phyloP scores from a whole-genome alignment of 2,888 invertebrate genomes.

The Argyresthia albistria region DNA sequence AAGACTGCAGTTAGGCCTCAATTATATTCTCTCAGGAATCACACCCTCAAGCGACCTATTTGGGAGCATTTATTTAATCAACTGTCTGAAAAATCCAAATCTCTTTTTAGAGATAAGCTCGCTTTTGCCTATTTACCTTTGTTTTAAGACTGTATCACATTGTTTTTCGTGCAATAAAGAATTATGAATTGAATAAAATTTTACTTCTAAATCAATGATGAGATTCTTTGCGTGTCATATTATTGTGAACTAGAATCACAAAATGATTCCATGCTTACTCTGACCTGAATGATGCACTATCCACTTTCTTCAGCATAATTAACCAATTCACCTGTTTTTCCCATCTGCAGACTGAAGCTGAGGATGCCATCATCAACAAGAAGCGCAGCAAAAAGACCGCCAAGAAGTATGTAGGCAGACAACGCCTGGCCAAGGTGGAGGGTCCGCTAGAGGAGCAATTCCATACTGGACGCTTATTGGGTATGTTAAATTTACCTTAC shows the following conservation, averaged over 20 bases:
- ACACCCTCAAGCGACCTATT: too few species aligned
- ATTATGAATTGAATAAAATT: too few species aligned
- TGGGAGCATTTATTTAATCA: too few species aligned
- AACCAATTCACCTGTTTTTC: conserved; percentile 11
- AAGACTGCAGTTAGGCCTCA: too few species aligned
- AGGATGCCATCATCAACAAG: conserved; percentile 94
- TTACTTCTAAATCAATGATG: conserved; percentile 30
- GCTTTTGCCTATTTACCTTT: too few species aligned
- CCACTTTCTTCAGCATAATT: background rate
- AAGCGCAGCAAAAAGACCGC: conserved; percentile 93
- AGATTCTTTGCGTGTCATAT: conserved; percentile 71
- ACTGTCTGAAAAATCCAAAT: too few species aligned
- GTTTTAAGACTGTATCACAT: too few species aligned
- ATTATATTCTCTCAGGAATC: too few species aligned
- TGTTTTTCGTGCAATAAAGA: too few species aligned
- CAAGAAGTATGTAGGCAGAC: conserved; percentile 93
- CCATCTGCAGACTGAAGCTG: conserved; percentile 86
- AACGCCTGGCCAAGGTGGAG: conserved; percentile 95
- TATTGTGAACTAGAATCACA: background rate
- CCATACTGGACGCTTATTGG: conserved; percentile 94
- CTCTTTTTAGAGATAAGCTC: too few species aligned
- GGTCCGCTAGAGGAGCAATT: conserved; percentile 96
- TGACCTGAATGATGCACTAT: background rate
- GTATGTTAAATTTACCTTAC: conserved; percentile 59
- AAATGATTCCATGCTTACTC: background rate